Conservation (phyloP, 2,113 vertebrate species). For the Cyanistes caeruleus region DNA sequence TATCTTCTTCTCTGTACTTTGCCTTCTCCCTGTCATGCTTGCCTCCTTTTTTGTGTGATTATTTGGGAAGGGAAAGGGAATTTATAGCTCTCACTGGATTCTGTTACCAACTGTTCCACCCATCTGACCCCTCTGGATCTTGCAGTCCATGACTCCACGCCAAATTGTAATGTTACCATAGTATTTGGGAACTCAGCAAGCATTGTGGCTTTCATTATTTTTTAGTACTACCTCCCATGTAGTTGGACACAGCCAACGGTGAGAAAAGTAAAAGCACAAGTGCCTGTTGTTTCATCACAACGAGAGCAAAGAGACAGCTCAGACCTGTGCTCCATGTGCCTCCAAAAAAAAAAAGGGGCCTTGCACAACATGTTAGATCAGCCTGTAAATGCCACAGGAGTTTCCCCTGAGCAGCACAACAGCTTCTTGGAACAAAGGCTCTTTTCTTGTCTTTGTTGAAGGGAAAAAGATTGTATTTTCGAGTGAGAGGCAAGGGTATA, state of each 20-base stretch:
- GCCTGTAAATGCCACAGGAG: background rate
- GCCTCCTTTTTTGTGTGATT: background rate
- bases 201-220: slow-evolving; percentile 40
- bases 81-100: slow-evolving; percentile 46
- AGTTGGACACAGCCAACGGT: background rate
- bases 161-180: slow-evolving; percentile 44
- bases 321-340: background rate
- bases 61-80: slow-evolving; percentile 7
- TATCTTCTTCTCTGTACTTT: background rate
- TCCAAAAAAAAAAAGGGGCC: background rate
- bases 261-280: slow-evolving; percentile 41
- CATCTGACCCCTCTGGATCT: slow-evolving; percentile 51
- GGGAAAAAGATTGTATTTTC: background rate
- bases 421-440: slow-evolving; percentile 15
- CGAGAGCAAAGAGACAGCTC: background rate
- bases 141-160: background rate
- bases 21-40: background rate
- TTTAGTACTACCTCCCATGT: slow-evolving; percentile 50
- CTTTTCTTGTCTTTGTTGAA: slow-evolving; percentile 21
- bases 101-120: slow-evolving; percentile 59
- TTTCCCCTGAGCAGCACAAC: background rate
- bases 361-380: background rate
- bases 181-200: slow-evolving; percentile 44
- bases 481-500: background rate
- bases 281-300: slow-evolving; percentile 33